Conservation (phyloP, 2,888 invertebrate genomes). For the Trileptium ribeirensis region DNA sequence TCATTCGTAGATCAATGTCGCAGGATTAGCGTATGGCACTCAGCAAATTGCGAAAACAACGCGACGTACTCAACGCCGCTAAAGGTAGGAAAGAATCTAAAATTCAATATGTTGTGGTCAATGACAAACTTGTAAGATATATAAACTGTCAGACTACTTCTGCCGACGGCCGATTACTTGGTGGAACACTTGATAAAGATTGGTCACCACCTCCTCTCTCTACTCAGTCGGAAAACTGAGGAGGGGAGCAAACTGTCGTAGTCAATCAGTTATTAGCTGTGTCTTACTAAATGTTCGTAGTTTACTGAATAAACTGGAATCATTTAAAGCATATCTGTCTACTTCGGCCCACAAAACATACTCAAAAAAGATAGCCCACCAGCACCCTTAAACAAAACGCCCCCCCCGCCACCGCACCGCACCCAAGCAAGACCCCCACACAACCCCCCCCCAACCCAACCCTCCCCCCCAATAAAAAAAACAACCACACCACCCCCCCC, state of each 20-base stretch:
- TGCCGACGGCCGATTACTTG: not conserved
- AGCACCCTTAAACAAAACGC: too few species aligned
- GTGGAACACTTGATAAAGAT: not conserved
- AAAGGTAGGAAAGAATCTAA: not conserved
- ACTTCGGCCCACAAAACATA: too few species aligned
- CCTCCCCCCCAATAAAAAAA: too few species aligned
- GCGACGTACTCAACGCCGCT: not conserved
- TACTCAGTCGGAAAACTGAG: not conserved
- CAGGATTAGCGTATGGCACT: not conserved
- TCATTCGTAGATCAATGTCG: not conserved
- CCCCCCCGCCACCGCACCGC: too few species aligned
- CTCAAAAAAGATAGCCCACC: too few species aligned
- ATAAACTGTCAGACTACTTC: not conserved
- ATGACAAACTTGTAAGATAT: not conserved
- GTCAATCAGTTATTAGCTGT: not conserved
- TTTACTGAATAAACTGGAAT: not conserved
- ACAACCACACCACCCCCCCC: too few species aligned
- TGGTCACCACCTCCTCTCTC: not conserved
- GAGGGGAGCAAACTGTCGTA: not conserved
- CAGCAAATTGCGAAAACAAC: not conserved
- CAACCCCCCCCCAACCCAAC: too few species aligned
- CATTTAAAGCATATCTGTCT: not conserved
- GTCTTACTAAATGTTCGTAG: not conserved
- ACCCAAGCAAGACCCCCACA: too few species aligned
- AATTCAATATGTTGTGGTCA: not conserved